Base-by-base conservation (phyloP, 1,140 invertebrate species). In the Drosophila novamexicana region DNA sequence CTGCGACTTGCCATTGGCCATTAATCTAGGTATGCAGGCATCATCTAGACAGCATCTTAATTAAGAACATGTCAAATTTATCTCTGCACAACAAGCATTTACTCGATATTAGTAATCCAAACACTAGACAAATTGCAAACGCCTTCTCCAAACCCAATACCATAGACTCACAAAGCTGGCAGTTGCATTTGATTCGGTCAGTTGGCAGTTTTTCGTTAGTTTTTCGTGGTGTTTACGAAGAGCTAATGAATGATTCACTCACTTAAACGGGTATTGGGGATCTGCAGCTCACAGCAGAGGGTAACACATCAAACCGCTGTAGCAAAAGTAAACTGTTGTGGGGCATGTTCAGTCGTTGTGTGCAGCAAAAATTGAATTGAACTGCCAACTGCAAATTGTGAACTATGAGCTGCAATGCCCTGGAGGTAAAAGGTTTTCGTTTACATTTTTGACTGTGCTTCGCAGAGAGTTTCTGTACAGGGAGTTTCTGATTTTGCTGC, bases 21-120 rank as follows among this genome's bases (percentile, higher is more conserved):
- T 69, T 69, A 68, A 74, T 74, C 44, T 79, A 67, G 68, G 49
- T 29, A 14, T 56, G 37, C 16, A 53, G 37, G 12, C 32, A 58
- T 58, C 67, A 70, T 32, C 72, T 79, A 42, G 83, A 86, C 83
- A 86, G 83, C 76, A 89, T 86, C 84, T 86, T 86, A 86, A 86
- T 86, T 86, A 86, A 75, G 73, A 80, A 75, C 75, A 75, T 78
- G 77, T 76, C 65, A 70, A 72, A 78, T 64, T 44, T 65, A 74
- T 70, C 77, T 80, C 81, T 70, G 68, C 77, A 73, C 77, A 77
- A 65, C 69, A 65, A 81, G 49, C 78, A 63, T 59, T 70, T 78
- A 64, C 74, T 56, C 47, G 73, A 64, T 71, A 47, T 32, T 57
- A 29, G 44, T 42, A 49, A 65, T 47, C 49, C 68, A 57, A 65